A percentile compares a stretch with the other conserved stretches of the same genome.
These are phyloP conservation scores for Artibeus jamaicensis DNA, from an alignment of 2,797 vertebrate species.

Conservation along the genomic window DNA sequence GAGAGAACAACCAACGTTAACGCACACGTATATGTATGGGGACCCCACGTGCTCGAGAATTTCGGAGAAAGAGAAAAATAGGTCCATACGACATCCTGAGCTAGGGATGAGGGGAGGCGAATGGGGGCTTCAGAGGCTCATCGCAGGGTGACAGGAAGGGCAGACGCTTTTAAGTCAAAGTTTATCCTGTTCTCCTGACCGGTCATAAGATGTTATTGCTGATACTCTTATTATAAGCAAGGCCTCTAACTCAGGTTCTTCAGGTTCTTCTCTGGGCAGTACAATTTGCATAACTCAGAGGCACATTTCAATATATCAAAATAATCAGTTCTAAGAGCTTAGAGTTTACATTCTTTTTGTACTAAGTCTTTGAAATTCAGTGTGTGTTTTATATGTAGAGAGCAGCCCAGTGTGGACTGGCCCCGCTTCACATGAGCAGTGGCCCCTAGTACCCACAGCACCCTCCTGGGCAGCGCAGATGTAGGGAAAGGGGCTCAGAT, in stretches of 20 bases:
- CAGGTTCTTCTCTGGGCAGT: background rate
- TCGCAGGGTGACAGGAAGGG: background rate
- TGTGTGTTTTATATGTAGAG: background rate
- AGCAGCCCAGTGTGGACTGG: background rate
- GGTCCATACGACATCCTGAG: background rate
- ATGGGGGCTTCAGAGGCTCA: background rate
- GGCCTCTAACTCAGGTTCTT: background rate
- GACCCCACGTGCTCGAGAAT: background rate
- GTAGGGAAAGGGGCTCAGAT: background rate
- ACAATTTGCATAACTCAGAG: background rate
- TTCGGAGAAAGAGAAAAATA: background rate
- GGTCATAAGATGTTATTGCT: background rate
- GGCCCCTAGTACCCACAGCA: accelerated
- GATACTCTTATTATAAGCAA: background rate
- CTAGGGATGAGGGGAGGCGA: too few species aligned
- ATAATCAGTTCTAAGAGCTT: background rate
- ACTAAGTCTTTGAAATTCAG: background rate
- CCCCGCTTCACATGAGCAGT: background rate
- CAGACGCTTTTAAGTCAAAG: background rate
- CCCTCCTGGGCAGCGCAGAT: background rate
- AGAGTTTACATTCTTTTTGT: background rate
- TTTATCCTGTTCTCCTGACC: background rate
- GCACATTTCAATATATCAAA: background rate
- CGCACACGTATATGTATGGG: background rate
- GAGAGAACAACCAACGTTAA: background rate